Percentiles rank a stretch among this genome's conserved stretches.
These are phyloP conservation scores for Pithys albifrons DNA, from an alignment of 2,113 vertebrate species.

Conservation along the genomic window DNA sequence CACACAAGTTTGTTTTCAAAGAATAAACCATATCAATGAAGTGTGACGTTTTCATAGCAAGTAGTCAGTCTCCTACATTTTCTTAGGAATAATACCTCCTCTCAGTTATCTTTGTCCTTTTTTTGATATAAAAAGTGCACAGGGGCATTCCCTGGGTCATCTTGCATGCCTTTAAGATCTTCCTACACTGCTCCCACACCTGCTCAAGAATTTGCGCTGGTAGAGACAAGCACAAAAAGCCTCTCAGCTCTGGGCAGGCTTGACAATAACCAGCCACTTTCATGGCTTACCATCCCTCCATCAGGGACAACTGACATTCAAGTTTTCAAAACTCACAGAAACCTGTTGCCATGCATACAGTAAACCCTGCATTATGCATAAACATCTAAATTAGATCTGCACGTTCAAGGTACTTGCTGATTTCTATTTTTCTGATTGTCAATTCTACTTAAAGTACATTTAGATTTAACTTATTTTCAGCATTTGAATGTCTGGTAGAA, in stretches of 20 bases:
- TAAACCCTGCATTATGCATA: not conserved
- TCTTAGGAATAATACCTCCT: not conserved
- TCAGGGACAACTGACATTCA: not conserved
- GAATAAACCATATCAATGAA: not conserved
- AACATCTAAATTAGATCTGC: not conserved
- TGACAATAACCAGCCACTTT: not conserved
- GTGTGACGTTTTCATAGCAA: not conserved
- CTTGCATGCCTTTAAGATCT: not conserved
- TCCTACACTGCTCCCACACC: not conserved
- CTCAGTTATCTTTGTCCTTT: not conserved
- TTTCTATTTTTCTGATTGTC: not conserved
- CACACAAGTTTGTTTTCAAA: not conserved
- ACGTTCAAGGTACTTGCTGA: not conserved
- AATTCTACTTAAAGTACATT: not conserved
- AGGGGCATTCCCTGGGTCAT: not conserved
- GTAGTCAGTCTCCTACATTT: not conserved
- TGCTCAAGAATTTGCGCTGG: not conserved
- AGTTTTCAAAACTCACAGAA: not conserved
- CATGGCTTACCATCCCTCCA: not conserved
- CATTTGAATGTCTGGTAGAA: not conserved
- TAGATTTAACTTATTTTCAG: not conserved
- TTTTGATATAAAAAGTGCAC: not conserved
- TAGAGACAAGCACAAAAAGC: not conserved
- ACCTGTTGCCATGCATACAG: not conserved
- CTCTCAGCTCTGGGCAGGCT: not conserved